Evolutionary conservation across 2,888 invertebrate genomes (phyloP), one percentile per base, ranked within the genome.

Genomic region (Odontocerum albicorne): DNA sequence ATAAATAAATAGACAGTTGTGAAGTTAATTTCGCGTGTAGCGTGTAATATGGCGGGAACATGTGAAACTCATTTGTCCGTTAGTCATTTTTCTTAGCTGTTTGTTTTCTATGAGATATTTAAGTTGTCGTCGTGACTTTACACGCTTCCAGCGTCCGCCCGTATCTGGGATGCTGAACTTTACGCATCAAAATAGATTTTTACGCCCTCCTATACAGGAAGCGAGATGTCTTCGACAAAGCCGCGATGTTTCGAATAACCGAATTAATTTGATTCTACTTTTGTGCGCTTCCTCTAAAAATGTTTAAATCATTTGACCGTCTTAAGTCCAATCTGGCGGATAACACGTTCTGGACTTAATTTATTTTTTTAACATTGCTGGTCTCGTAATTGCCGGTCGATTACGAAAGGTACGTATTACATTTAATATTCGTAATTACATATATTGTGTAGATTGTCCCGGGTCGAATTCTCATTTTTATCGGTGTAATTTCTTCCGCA

Each of bases 31-130:
- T 38, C 36, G 47, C 47, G 39, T 39, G 32, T 32, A 31, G 31
- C 13, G 20, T 13, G 19, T 22, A 31, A n/a, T 12, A n/a, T 36
- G 17, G 31, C 40, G 39, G 39, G 31, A 40, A 42, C 53, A 47
- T 42, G 53, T 47, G 53, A 47, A 40, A 16, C 33, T 47, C 47
- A 47, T 54, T 54, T 54, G 53, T 54, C 53, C 36, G 33, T 39
- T 40, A 27, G 21, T 13, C 39, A 47, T 32, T 54, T 54, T 53
- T 54, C 44, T 8, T 13, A 17, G 6, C 45, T 45, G 38, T 39
- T 52, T 20, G 39, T 52, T 45, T 50, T 36, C 33, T 50, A 21
- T 12, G 38, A 45, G 16, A 19, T 38, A 44, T 51, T 51, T 19
- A 51, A 51, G 27, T 51, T 51, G 44, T 51, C 51, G 16, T 46